These are phyloP conservation scores for Drosophila sordidula DNA, from an alignment of 2,888 invertebrate genomes.

Conservation along the genomic window DNA sequence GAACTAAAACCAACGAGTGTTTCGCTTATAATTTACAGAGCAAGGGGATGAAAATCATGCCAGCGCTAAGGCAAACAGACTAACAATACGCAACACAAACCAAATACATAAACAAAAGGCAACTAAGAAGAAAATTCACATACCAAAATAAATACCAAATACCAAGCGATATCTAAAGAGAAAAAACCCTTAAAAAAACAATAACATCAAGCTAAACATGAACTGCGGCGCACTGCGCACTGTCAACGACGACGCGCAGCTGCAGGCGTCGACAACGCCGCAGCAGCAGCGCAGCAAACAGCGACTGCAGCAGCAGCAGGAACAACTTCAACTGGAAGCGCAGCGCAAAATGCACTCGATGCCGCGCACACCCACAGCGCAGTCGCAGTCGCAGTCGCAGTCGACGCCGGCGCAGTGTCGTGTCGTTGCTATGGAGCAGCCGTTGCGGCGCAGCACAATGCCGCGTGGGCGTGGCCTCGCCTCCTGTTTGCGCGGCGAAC, in stretches of 20 bases:
- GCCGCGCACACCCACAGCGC: conserved; percentile 60
- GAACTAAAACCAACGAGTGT: conserved; percentile 8
- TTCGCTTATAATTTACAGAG: conserved; percentile 21
- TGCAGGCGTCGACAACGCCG: conserved; percentile 34
- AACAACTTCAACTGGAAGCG: conserved; percentile 38
- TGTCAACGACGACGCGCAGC: conserved; percentile 77
- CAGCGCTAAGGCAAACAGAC: conserved; percentile 46
- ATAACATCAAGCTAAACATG: conserved; percentile 65
- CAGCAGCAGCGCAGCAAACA: conserved; percentile 33
- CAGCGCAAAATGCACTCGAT: conserved; percentile 68
- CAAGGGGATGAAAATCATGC: conserved; percentile 54
- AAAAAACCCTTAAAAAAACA: conserved; percentile 16
- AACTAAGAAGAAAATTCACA: conserved; percentile 26
- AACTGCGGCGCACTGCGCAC: conserved; percentile 84
- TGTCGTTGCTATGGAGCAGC: conserved; percentile 60
- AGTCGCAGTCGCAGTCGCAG: conserved; percentile 27
- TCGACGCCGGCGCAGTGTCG: conserved; percentile 44
- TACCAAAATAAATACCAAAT: conserved; percentile 59
- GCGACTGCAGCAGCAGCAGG: conserved; percentile 23
- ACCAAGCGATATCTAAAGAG: conserved; percentile 11
- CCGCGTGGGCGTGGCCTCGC: conserved; percentile 84
- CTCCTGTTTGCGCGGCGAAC: conserved; percentile 85
- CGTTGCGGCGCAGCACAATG: conserved; percentile 82
- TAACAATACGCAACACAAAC: conserved; percentile 46
- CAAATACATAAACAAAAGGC: conserved; percentile 42